Evolutionary conservation across 2,797 vertebrate species (phyloP), one percentile per base, ranked within the genome.

Genomic region (Knipowitschia caucasica): DNA sequence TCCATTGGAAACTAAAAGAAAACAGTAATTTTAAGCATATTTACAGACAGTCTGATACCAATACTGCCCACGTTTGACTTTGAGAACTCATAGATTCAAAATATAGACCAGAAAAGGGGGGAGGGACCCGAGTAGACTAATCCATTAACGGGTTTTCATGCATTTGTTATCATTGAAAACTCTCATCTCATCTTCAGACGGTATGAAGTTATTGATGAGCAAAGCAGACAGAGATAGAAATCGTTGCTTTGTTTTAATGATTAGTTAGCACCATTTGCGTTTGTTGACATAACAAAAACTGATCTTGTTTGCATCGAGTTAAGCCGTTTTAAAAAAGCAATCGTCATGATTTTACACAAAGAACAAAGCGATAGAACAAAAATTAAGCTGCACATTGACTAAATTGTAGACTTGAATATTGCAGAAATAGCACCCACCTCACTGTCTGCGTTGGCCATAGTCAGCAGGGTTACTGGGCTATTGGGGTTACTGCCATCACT

Each of bases 1-100:
- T 98, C 94, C 93, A 97, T 94, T 86, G 95, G 92, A 87, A 92
- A 92, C 90, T 92, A 83, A 85, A 88, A 86, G 74, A 86, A 87
- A 81, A 80, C 73, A 83, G 61, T 76, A 10, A 75, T 49, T 83
- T 73, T 80, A 50, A 83, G 71, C 64, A 54, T 77, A 75, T n/a
- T 59, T 25, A 36, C 54, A 55, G 65, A 76, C 66, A 66, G 61
- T 35, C 25, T 36, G 35, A 69, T 56, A 31, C 50, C 44, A 68
- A 62, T 58, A 35, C 59, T 24, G 67, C 73, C 70, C 64, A 62
- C 47, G 58, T 62, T 9, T 26, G 51, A 54, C 36, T 69, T 61
- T 26, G 25, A 78, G 70, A 64, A 64, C 49, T 61, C 53, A 65
- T 49, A 14, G 7, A 71, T 77, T 77, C 40, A 76, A 72, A 73